Conservation (phyloP, 2,113 vertebrate genomes). For the Mustelus asterias region DNA sequence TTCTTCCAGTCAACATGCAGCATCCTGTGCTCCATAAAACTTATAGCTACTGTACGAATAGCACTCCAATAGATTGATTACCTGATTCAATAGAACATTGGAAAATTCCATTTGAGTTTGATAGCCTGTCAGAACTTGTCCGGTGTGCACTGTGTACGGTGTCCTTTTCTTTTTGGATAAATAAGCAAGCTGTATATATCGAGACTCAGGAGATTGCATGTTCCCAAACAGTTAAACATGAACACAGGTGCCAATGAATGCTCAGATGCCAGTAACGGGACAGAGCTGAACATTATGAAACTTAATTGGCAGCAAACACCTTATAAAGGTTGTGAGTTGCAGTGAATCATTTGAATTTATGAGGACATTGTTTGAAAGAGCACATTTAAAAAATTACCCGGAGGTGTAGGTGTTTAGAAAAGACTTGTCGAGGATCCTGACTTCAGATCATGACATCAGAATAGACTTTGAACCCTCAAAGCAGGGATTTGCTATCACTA, state of each 20-base stretch:
- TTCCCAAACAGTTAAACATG: neutral
- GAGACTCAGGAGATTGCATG: neutral
- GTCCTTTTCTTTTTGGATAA: neutral
- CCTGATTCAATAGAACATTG: neutral
- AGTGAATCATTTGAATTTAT: neutral
- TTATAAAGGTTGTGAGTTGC: neutral
- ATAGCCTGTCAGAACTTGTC: neutral
- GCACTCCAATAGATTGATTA: neutral
- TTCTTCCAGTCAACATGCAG: neutral
- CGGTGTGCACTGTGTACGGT: neutral
- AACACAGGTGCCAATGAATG: neutral
- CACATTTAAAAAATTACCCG: neutral
- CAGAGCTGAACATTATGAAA: neutral
- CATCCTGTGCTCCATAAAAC: neutral
- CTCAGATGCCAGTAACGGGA: neutral
- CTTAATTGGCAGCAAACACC: neutral
- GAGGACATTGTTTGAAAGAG: neutral
- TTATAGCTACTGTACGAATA: neutral
- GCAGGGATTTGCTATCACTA: neutral
- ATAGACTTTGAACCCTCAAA: neutral
- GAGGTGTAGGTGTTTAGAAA: neutral
- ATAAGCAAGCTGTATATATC: neutral
- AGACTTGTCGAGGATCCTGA: neutral
- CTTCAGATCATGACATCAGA: neutral
- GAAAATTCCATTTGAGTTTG: neutral